phyloP scores from a whole-genome alignment of 2,797 vertebrate species.

The Dermochelys coriacea region DNA sequence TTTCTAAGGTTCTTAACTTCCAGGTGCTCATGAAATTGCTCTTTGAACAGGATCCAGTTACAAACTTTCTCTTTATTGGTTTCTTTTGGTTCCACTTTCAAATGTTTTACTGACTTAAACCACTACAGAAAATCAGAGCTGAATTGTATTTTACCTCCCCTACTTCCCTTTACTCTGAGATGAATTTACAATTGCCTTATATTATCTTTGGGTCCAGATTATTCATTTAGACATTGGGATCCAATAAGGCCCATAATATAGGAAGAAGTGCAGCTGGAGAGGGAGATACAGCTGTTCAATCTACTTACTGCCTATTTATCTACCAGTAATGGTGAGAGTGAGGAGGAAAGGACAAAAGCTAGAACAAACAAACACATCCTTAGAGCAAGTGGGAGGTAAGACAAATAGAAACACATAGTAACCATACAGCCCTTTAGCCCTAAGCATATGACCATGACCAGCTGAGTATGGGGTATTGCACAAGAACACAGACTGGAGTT shows the following conservation, averaged over 20 bases:
- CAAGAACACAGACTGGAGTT: background rate
- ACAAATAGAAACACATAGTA: background rate
- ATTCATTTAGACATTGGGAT: conserved; percentile 45
- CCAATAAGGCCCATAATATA: conserved; percentile 66
- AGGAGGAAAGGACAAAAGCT: conserved; percentile 7
- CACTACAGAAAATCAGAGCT: conserved; percentile 47
- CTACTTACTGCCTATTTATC: conserved; percentile 67
- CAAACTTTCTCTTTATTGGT: background rate
- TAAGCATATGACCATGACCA: background rate
- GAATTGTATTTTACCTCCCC: conserved; percentile 63
- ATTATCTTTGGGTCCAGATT: background rate
- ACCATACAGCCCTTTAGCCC: background rate
- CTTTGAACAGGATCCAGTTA: conserved; percentile 4
- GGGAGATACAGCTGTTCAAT: conserved; percentile 64
- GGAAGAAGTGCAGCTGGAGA: conserved; percentile 68
- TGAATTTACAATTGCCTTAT: conserved; percentile 68
- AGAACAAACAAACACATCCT: conserved; percentile 21
- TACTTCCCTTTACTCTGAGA: conserved; percentile 62
- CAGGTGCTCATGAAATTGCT: background rate
- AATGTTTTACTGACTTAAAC: conserved; percentile 16
- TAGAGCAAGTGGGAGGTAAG: background rate
- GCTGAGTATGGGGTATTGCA: background rate
- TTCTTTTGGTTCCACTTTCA: conserved; percentile 11
- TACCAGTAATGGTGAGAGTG: conserved; percentile 38
- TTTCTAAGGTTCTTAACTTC: background rate